Conservation (phyloP, 1,140 invertebrate genomes). For the Parapsyche elsis region DNA sequence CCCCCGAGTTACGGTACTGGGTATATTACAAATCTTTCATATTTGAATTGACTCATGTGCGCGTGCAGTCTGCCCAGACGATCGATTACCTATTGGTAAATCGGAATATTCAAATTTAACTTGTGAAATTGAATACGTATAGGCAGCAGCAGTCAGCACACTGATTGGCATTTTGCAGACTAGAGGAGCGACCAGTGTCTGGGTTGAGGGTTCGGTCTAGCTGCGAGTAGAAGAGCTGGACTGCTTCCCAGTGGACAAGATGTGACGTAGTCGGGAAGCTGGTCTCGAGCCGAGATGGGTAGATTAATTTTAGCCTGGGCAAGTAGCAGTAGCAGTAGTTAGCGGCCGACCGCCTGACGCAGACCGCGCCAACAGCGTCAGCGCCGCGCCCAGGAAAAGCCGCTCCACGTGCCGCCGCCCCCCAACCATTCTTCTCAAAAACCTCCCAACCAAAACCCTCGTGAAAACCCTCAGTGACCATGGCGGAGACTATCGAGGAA, state of each 20-base stretch:
- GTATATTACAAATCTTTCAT: too few species aligned
- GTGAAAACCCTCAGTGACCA: slow-evolving; percentile 57
- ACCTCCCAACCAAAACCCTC: not conserved
- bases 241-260: slow-evolving; percentile 35
- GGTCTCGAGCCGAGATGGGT: slow-evolving; percentile 1
- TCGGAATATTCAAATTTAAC: too few species aligned
- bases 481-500: slow-evolving; percentile 70
- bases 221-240: slow-evolving; percentile 61
- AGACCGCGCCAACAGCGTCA: slow-evolving; percentile 36
- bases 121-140: too few species aligned
- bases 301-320: slow-evolving; percentile 51
- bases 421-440: slow-evolving; percentile 60
- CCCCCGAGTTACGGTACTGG: too few species aligned
- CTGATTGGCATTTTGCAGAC: not conserved
- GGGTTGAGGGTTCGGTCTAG: not conserved
- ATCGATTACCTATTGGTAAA: too few species aligned
- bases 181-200: not conserved
- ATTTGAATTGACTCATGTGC: too few species aligned
- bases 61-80: too few species aligned
- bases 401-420: slow-evolving; percentile 40
- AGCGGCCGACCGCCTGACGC: slow-evolving; percentile 50
- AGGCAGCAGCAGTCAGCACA: too few species aligned
- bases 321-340: slow-evolving; percentile 47
- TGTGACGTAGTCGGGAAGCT: slow-evolving; percentile 38
- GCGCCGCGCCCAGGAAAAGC: slow-evolving; percentile 36